Evolutionary conservation across 2,888 invertebrate genomes (phyloP).

Genomic region (Pterostichus niger): DNA sequence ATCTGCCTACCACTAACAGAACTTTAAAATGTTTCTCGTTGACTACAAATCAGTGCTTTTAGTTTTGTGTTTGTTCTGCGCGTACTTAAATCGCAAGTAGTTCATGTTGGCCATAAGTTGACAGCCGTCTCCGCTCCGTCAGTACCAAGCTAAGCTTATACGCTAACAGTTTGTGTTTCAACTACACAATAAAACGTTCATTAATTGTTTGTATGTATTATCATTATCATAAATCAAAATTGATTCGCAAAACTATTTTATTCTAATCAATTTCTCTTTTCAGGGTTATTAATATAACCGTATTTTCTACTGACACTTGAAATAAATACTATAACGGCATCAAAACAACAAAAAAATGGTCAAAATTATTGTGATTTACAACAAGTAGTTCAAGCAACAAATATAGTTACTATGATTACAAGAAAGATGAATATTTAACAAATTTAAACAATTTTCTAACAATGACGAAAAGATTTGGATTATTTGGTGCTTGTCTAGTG

Average conservation of each 20-base stretch:
- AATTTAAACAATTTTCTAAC: conserved; percentile 56
- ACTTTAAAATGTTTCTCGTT: conserved; percentile 32
- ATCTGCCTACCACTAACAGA: not conserved
- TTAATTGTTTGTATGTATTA: conserved; percentile 11
- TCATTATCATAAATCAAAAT: not conserved
- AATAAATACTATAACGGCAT: conserved; percentile 7
- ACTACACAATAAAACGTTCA: not conserved
- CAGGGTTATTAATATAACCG: conserved; percentile 33
- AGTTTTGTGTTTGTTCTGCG: conserved; percentile 24
- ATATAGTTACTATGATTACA: conserved; percentile 37
- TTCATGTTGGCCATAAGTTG: conserved; percentile 11
- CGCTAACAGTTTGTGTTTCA: conserved; percentile 12
- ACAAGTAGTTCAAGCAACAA: not conserved
- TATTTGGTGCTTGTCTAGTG: conserved; percentile 68
- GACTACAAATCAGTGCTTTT: conserved; percentile 25
- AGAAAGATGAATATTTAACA: conserved; percentile 10
- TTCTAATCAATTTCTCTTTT: conserved; percentile 3
- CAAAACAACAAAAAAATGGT: conserved; percentile 23
- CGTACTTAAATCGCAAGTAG: conserved; percentile 14
- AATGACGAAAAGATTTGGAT: conserved; percentile 68
- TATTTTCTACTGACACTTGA: not conserved
- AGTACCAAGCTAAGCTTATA: not conserved
- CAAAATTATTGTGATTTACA: conserved; percentile 20
- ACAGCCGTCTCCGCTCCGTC: conserved; percentile 16
- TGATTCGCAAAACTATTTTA: not conserved